phyloP scores from a whole-genome alignment of 2,888 invertebrate genomes.

The Sicus ferrugineus region DNA sequence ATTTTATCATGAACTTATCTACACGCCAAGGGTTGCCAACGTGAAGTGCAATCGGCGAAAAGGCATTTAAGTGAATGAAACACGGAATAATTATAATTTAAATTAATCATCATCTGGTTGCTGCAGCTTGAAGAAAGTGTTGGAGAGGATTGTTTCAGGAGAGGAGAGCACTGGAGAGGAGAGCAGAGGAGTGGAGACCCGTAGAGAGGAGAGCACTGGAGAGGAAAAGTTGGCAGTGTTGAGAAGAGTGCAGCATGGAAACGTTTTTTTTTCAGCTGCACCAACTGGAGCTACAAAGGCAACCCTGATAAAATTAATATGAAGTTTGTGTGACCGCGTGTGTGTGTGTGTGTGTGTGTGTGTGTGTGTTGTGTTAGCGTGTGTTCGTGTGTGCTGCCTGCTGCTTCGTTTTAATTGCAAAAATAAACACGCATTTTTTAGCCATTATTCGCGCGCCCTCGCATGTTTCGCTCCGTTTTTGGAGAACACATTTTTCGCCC shows the following conservation, averaged over 20 bases:
- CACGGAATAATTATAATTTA: slow-evolving; percentile 55
- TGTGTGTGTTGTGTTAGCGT: slow-evolving; percentile 1
- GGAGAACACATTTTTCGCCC: background rate
- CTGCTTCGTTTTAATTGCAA: slow-evolving; percentile 30
- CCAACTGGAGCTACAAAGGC: slow-evolving; percentile 14
- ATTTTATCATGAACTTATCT: slow-evolving; percentile 18
- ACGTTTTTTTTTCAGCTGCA: no score
- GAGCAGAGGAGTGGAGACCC: background rate
- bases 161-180: background rate
- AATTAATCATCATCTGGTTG: slow-evolving; percentile 49
- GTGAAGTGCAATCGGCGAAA: background rate
- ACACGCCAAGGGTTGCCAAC: slow-evolving; percentile 4
- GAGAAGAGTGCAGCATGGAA: no score
- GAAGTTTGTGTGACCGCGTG: background rate
- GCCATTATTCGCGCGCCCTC: slow-evolving; percentile 40
- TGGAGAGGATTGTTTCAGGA: no score
- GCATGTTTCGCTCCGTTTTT: background rate
- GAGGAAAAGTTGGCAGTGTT: background rate
- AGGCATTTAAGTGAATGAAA: slow-evolving; percentile 38
- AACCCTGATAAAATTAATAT: background rate
- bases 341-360: background rate
- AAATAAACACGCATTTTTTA: slow-evolving; percentile 47
- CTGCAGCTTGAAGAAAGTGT: slow-evolving; percentile 1
- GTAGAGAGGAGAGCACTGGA: background rate
- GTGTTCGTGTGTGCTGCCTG: no score